phyloP scores from a whole-genome alignment of 1,140 invertebrate genomes.

The Eubasilissa regina region DNA sequence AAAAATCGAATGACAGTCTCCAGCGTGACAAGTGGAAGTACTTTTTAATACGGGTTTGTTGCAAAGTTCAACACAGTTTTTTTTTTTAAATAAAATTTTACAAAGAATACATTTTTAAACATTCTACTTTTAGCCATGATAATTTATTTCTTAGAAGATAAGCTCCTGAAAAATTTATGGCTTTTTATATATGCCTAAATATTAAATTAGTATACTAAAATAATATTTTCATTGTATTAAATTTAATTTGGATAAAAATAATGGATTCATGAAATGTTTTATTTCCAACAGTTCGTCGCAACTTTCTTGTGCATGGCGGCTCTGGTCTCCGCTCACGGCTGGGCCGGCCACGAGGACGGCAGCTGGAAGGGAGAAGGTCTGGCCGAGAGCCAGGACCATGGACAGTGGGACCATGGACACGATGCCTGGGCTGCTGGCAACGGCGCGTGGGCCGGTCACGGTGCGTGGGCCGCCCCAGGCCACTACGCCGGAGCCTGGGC shows the following conservation, averaged over 20 bases:
- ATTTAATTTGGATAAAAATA: not conserved
- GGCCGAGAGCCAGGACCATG: constrained; percentile 65
- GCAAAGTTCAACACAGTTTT: no score
- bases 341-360: constrained; percentile 40
- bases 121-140: no score
- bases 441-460: constrained; percentile 49
- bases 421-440: constrained; percentile 36
- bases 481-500: constrained; percentile 44
- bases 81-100: no score
- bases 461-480: constrained; percentile 12
- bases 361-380: constrained; percentile 61
- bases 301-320: constrained; percentile 50
- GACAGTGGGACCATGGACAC: constrained; percentile 58
- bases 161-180: no score
- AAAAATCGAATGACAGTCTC: no score
- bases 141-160: no score
- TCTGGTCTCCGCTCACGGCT: constrained; percentile 42
- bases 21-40: no score
- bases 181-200: no score
- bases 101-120: no score
- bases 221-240: no score
- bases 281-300: constrained; percentile 44
- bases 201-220: no score
- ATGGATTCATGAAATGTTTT: not conserved
- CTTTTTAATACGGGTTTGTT: no score